Percentiles rank a stretch among this genome's conserved stretches.
phyloP scores from a whole-genome alignment of 1,140 invertebrate genomes.

The Drosophila subpulchrella region DNA sequence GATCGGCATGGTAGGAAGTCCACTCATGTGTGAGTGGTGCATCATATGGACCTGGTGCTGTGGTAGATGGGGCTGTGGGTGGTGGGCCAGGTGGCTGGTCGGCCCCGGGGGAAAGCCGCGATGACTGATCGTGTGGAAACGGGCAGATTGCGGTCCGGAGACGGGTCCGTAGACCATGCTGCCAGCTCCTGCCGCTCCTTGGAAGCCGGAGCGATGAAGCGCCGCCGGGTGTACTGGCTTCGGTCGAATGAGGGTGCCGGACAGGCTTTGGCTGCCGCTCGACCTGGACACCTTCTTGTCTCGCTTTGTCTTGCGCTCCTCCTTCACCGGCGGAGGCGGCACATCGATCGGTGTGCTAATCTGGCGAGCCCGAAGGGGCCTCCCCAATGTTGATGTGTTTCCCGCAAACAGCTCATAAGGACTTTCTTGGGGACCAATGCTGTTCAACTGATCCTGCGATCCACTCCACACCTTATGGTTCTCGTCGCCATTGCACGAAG shows the following conservation, averaged over 20 bases:
- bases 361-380: slow-evolving; percentile 92
- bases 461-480: slow-evolving; percentile 97
- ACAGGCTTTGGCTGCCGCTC: slow-evolving; percentile 79
- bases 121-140: slow-evolving; percentile 84
- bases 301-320: slow-evolving; percentile 75
- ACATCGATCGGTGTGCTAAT: slow-evolving; percentile 90
- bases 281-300: slow-evolving; percentile 81
- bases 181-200: slow-evolving; percentile 43
- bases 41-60: slow-evolving; percentile 58
- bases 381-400: slow-evolving; percentile 88
- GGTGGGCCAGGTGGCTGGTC: slow-evolving; percentile 33
- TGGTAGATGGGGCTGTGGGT: slow-evolving; percentile 45
- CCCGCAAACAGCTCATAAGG: slow-evolving; percentile 89
- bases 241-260: slow-evolving; percentile 82
- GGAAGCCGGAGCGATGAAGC: slow-evolving; percentile 63
- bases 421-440: slow-evolving; percentile 85
- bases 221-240: slow-evolving; percentile 79
- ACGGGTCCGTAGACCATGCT: slow-evolving; percentile 74
- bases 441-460: slow-evolving; percentile 90
- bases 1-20: slow-evolving; percentile 68
- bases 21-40: slow-evolving; percentile 60
- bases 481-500: slow-evolving; percentile 94
- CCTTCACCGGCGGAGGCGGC: slow-evolving; percentile 88
- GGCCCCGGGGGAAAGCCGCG: slow-evolving; percentile 63
- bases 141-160: slow-evolving; percentile 50